phyloP scores from a whole-genome alignment of 1,140 invertebrate genomes.

The Batillaria attramentaria region DNA sequence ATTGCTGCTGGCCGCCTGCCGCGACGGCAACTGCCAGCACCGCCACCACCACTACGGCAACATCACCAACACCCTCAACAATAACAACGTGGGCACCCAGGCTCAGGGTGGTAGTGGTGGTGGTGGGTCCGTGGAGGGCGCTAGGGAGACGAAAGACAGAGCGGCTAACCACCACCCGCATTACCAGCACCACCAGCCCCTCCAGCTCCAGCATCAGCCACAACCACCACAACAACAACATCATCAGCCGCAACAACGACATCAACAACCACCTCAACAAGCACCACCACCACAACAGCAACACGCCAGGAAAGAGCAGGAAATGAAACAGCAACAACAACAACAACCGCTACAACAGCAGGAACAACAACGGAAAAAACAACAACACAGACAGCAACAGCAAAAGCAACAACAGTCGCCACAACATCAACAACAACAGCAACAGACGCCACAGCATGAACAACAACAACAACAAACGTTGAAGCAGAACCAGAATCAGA shows the following conservation, averaged over 20 bases:
- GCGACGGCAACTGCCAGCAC: slow-evolving; percentile 27
- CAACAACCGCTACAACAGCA: slow-evolving; percentile 13
- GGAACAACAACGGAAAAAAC: background rate
- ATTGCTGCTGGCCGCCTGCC: slow-evolving; percentile 64
- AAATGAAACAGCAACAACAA: slow-evolving; percentile 27
- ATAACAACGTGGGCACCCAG: slow-evolving; percentile 21
- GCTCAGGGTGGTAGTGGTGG: background rate
- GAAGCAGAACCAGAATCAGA: too few relatives aligned
- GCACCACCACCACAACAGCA: too few relatives aligned
- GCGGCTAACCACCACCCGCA: slow-evolving; percentile 27
- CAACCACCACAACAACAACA: background rate
- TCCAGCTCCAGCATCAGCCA: slow-evolving; percentile 15
- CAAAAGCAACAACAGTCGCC: too few relatives aligned
- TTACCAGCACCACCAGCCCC: slow-evolving; percentile 29
- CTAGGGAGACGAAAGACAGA: slow-evolving; percentile 30
- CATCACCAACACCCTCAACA: slow-evolving; percentile 24
- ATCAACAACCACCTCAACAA: too few relatives aligned
- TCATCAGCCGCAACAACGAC: background rate
- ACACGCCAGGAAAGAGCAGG: too few relatives aligned
- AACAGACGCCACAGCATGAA: too few relatives aligned
- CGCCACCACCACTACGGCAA: slow-evolving; percentile 30
- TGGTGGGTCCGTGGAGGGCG: background rate
- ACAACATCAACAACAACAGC: too few relatives aligned
- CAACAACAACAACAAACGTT: too few relatives aligned
- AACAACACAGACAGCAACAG: background rate